phyloP scores from a whole-genome alignment of 2,113 vertebrate species.

The Pollimyrus isidori region DNA sequence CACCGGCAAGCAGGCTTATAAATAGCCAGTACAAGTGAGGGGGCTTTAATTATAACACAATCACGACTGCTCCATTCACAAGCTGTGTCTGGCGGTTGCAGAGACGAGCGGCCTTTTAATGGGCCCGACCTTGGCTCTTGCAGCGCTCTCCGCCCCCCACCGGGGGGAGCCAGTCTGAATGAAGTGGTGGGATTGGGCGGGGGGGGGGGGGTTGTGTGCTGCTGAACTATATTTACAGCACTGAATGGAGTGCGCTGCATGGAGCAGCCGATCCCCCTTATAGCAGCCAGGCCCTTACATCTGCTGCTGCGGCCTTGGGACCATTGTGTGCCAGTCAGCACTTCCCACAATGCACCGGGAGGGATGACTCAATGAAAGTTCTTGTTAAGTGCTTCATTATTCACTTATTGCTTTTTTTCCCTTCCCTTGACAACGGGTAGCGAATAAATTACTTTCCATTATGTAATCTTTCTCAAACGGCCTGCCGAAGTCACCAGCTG shows the following conservation, averaged over 20 bases:
- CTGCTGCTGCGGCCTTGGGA: constrained; percentile 16
- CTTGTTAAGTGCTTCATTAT: constrained; percentile 14
- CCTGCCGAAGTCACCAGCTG: constrained; percentile 7
- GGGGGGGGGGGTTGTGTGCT: not conserved
- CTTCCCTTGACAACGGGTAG: not conserved
- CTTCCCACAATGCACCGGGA: constrained; percentile 25
- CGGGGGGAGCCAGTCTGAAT: constrained; percentile 19
- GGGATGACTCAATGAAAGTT: constrained; percentile 22
- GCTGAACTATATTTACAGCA: constrained; percentile 15
- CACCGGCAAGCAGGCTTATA: constrained; percentile 27
- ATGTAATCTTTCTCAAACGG: constrained; percentile 14
- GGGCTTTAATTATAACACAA: constrained; percentile 40
- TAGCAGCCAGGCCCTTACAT: constrained; percentile 26
- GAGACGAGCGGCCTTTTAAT: constrained; percentile 49
- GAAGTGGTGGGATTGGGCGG: constrained; percentile 20
- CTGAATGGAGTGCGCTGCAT: not conserved
- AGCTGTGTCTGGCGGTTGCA: constrained; percentile 40
- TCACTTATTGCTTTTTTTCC: constrained; percentile 1
- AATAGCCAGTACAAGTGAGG: constrained; percentile 36
- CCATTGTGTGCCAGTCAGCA: not conserved
- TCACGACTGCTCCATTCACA: constrained; percentile 47
- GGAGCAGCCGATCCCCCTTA: constrained; percentile 23
- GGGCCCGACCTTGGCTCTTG: constrained; percentile 42
- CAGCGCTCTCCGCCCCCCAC: not conserved
- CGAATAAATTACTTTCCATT: constrained; percentile 24